Evolutionary conservation across 2,797 vertebrate species (phyloP).

Genomic region (Mormyrops boulengeri): DNA sequence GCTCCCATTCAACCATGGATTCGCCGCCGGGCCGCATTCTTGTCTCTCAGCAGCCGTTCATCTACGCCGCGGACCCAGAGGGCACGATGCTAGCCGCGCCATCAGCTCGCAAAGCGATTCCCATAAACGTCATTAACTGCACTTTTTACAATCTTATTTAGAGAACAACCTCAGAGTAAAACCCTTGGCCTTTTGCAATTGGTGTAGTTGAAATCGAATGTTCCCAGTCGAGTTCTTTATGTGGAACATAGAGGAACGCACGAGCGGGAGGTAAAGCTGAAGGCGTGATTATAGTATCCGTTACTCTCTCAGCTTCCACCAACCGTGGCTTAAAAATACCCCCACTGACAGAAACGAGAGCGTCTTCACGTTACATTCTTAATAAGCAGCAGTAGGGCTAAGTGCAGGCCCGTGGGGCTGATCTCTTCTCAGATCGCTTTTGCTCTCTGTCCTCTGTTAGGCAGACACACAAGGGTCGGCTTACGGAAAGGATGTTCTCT

Average conservation of each 20-base stretch:
- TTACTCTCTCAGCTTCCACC: neutral
- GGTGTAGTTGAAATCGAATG: neutral
- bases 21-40: neutral
- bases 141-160: neutral
- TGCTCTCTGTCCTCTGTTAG: constrained; percentile 22
- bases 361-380: neutral
- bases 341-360: neutral
- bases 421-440: constrained; percentile 30
- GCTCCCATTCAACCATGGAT: neutral
- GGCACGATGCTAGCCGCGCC: neutral
- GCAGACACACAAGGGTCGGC: neutral
- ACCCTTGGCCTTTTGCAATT: neutral
- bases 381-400: neutral
- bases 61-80: neutral
- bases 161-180: neutral
- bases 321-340: neutral
- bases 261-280: neutral
- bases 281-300: constrained; percentile 15
- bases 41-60: neutral
- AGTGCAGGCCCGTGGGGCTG: neutral
- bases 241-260: neutral
- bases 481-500: neutral
- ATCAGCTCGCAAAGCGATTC: neutral
- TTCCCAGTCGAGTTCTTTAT: neutral
- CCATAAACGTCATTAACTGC: neutral